Base-by-base conservation (phyloP, 2,888 invertebrate genomes). In the Drosophila quinaria region DNA sequence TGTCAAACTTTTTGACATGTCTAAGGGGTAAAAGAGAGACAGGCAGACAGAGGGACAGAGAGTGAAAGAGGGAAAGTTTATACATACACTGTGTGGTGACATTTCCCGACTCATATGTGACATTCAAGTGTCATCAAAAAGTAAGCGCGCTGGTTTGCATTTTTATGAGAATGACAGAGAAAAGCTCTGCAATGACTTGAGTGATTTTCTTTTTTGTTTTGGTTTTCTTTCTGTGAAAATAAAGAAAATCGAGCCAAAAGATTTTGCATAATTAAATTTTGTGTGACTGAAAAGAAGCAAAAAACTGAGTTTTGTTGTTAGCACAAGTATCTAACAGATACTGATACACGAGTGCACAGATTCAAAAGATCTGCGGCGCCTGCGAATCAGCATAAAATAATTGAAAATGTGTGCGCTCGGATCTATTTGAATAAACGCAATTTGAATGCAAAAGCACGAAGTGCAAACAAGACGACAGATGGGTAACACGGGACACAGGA, bases 101-200 rank as follows among this genome's bases (percentile, higher is more conserved):
- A 65, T 76, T 59, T 62, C 62, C 56, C 75, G 68, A 74, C 81
- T 74, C 85, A 80, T 76, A 81, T 89, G 81, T 81, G 89, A 89
- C 89, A 89, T 87, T 84, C 85, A 89, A 89, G 86, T 87, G 86
- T 89, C 89, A 84, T 89, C 87, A 87, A 74, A 75, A 75, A 67
- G 64, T 61, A 68, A 69, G 58, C 74, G 83, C 73, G 80, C 71
- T 87, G 81, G 80, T 78, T 79, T 81, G 85, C 87, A 87, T 86
- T 87, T 83, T 81, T 88, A 88, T 88, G 84, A 82, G 88, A 81
- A 85, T 85, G 82, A 79, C 87, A 77, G 79, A 72, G 76, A 72
- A 67, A 84, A 78, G 73, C 70, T 73, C 64, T 54, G 62, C 70
- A 70, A 78, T 81, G 85, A 72, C 87, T 84, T 77, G 79, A 87